phyloP scores from a whole-genome alignment of 2,113 vertebrate species.

The Coptodon rendalli region DNA sequence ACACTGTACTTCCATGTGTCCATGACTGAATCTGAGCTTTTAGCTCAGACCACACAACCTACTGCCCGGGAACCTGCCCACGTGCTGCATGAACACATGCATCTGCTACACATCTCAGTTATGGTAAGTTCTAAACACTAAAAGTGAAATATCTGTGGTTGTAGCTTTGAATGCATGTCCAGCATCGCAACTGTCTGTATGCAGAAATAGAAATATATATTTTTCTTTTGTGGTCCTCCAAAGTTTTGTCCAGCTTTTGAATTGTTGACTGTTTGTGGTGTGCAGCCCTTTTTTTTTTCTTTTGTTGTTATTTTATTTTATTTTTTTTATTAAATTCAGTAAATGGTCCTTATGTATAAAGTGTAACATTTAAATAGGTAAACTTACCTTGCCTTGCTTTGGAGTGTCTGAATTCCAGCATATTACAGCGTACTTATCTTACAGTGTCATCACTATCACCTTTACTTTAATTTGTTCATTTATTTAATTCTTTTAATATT shows the following conservation, averaged over 20 bases:
- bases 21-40: constrained; percentile 82
- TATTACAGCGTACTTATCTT: neutral
- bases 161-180: neutral
- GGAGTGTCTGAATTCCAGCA: neutral
- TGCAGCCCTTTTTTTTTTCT: neutral
- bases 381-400: neutral
- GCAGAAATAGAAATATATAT: neutral
- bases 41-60: constrained; percentile 78
- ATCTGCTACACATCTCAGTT: constrained; percentile 93
- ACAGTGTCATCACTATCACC: neutral
- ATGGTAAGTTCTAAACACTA: constrained; percentile 80
- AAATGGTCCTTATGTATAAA: neutral
- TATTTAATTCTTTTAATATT: neutral
- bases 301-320: neutral
- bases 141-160: neutral
- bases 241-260: neutral
- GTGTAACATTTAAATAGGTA: neutral
- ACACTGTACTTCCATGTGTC: constrained; percentile 96
- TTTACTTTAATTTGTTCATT: neutral
- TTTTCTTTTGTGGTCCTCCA: neutral
- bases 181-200: neutral
- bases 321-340: neutral
- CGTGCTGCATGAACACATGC: constrained; percentile 90
- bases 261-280: neutral
- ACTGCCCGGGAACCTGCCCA: constrained; percentile 83